A percentile compares a stretch with the other conserved stretches of the same genome.
These are phyloP conservation scores for Kryptolebias marmoratus DNA, from an alignment of 2,113 vertebrate species.

Conservation along the genomic window DNA sequence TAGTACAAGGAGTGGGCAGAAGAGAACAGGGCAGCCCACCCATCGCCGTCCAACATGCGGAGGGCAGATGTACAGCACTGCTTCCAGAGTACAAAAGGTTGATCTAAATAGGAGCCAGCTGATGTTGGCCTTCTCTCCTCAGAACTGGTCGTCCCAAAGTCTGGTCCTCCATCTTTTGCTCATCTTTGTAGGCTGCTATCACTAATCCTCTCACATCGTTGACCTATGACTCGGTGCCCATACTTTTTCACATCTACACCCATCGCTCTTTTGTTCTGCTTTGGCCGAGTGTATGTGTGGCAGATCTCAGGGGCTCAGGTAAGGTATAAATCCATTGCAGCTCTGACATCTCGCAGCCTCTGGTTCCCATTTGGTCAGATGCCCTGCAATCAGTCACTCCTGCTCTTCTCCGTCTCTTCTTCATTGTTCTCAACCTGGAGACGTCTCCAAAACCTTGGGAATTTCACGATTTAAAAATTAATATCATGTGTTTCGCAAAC, in stretches of 20 bases:
- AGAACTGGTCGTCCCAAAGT: constrained; percentile 27
- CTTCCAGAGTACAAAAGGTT: constrained; percentile 70
- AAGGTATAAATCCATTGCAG: constrained; percentile 68
- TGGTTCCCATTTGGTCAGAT: constrained; percentile 75
- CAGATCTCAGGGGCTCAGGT: constrained; percentile 66
- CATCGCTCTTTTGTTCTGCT: constrained; percentile 57
- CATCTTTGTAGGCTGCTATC: constrained; percentile 56
- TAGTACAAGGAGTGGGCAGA: constrained; percentile 37
- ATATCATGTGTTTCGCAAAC: constrained; percentile 39
- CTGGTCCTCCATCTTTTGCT: constrained; percentile 40
- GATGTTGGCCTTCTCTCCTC: constrained; percentile 51
- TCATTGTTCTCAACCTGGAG: constrained; percentile 48
- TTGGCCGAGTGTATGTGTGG: constrained; percentile 62
- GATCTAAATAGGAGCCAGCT: constrained; percentile 77
- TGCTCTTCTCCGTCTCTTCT: constrained; percentile 29
- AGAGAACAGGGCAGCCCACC: constrained; percentile 66
- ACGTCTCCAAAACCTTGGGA: constrained; percentile 20
- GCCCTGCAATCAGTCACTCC: constrained; percentile 70
- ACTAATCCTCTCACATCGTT: constrained; percentile 55
- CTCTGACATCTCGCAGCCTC: constrained; percentile 72
- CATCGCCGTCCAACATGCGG: constrained; percentile 71
- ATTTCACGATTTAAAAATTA: constrained; percentile 44
- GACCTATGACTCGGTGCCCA: constrained; percentile 61
- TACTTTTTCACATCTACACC: constrained; percentile 52
- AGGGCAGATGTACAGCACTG: constrained; percentile 70